Conservation (phyloP, 2,113 vertebrate genomes). For the Megaptera novaeangliae region DNA sequence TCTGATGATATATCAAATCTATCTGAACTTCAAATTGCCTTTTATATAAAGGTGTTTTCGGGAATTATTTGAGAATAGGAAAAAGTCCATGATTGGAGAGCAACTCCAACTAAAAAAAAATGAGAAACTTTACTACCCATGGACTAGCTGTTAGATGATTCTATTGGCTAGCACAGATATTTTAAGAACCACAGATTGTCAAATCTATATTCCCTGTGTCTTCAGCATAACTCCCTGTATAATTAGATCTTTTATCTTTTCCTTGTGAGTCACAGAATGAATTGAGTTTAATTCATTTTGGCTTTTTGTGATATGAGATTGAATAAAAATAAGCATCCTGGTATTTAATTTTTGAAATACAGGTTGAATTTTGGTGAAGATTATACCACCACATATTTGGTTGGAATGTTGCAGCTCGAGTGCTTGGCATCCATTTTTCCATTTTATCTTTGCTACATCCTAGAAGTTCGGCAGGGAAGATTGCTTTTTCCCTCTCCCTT, state of each 20-base stretch:
- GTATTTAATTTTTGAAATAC: background rate
- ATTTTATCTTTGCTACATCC: background rate
- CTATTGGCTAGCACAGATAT: background rate
- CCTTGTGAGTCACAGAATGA: background rate
- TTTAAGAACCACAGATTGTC: background rate
- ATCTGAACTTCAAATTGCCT: background rate
- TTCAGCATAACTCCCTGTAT: background rate
- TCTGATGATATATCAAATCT: background rate
- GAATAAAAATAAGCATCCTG: background rate
- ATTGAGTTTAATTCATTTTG: background rate
- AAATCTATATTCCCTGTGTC: background rate
- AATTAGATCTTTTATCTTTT: background rate
- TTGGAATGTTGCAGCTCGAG: background rate
- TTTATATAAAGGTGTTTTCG: background rate
- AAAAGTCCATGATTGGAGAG: background rate
- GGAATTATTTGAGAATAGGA: background rate
- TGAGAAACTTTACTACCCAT: background rate
- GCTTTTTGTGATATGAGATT: background rate
- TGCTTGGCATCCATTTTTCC: background rate
- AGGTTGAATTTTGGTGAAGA: background rate
- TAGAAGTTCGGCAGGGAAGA: background rate
- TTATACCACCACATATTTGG: background rate
- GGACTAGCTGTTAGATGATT: background rate
- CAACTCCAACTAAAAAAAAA: background rate
- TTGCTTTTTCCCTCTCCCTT: background rate